These are phyloP conservation scores for Idaea aversata DNA, from an alignment of 2,888 invertebrate genomes.

Conservation along the genomic window DNA sequence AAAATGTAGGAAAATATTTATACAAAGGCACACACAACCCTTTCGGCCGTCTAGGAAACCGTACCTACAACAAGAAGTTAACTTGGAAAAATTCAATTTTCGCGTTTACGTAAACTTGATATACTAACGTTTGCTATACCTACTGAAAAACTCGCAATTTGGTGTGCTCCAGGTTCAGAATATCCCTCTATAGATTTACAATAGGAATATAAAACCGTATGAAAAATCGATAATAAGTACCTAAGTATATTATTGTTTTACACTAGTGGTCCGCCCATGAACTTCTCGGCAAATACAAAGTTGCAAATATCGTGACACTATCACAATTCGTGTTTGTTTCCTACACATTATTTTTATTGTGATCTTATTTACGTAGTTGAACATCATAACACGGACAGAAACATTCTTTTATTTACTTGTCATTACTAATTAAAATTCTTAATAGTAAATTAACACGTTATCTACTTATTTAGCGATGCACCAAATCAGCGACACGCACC, in stretches of 20 bases:
- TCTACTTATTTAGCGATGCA: constrained; percentile 19
- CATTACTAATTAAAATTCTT: constrained; percentile 29
- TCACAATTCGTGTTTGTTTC: constrained; percentile 5
- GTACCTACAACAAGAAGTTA: no score
- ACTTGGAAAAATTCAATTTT: no score
- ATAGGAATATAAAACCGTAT: no score
- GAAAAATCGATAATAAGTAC: no score
- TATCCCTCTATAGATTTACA: no score
- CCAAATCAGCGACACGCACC: constrained; percentile 15
- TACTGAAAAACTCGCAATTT: no score
- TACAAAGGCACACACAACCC: no score
- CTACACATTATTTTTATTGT: constrained; percentile 8
- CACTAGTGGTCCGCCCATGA: background rate
- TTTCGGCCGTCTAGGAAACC: no score
- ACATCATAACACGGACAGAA: constrained; percentile 15
- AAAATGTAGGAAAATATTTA: no score
- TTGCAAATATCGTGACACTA: background rate
- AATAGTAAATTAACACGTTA: constrained; percentile 27
- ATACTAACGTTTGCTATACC: no score
- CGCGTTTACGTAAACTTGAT: no score
- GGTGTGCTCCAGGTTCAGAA: no score
- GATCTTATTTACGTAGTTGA: constrained; percentile 4
- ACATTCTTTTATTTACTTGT: constrained; percentile 20
- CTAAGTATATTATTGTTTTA: background rate
- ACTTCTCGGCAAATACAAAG: background rate